Base-by-base conservation (phyloP, 2,797 vertebrate species). In the Melanotaenia maccullochi region DNA sequence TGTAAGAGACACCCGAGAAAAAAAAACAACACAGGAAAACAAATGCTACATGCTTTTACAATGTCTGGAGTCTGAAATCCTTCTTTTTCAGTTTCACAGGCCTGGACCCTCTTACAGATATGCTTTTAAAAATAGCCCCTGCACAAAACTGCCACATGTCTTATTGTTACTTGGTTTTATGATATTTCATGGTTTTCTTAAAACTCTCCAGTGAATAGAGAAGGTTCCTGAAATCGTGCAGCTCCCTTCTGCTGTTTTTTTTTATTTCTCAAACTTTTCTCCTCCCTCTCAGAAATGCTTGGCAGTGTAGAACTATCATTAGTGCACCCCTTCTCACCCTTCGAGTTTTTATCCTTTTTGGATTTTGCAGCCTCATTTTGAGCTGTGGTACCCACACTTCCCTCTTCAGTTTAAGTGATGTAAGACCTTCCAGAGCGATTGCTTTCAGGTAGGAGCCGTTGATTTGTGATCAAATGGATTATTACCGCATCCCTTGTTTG, bases 401-500 rank as follows among this genome's bases (percentile, higher is more conserved):
- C 25, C 70, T 63, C 75, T 68, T 60, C 30, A 58, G 62, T 64
- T 78, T 42, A 60, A 66, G 60, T 44, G 69, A 76, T 62, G 33
- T 58, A 25, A 81, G 73, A 40, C 74, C 71, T 79, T 69, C 44
- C 38, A 28, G 35, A 80, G 78, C 83, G 74, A 75, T 73, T 68
- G 69, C 60, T 81, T 75, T 87, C 76, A 86, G 86, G 87, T 90
- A 71, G 80, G 73, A 84, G 74, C 70, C 47, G 33, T 60, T 72
- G 81, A 85, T 81, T 83, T 90, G 71, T 62, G 71, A 91, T 91
- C 67, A 86, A 85, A 89, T 58, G 52, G 78, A 76, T 89, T 86
- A 84, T 78, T 78, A 69, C 68, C 0, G 51, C 84, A 78, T 86
- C 75, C 47, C 56, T 81, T 84, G 49, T 76, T 85, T 76, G 82